Percentiles rank a stretch among this genome's conserved stretches.
Evolutionary conservation across 2,113 vertebrate species (phyloP).

Genomic region (Lipotes vexillifer): DNA sequence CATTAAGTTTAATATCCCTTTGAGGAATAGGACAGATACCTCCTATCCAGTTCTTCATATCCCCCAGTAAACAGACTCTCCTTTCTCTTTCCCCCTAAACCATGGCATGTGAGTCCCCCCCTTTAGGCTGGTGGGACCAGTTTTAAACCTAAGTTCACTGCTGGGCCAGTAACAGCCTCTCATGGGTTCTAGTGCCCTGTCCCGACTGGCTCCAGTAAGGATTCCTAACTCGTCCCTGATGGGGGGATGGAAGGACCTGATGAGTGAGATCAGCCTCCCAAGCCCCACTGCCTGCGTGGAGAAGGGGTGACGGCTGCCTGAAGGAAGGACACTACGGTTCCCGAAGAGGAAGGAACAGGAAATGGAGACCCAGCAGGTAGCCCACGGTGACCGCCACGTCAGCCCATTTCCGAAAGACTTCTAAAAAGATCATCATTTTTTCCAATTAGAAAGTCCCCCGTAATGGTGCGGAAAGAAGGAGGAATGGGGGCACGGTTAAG

Average conservation of each 20-base stretch:
- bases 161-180: not conserved
- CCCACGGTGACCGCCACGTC: not conserved
- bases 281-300: not conserved
- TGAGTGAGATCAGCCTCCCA: not conserved
- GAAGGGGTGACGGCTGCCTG: not conserved
- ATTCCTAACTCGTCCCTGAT: not conserved
- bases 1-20: not conserved
- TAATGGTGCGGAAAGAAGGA: not conserved
- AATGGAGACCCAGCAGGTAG: not conserved
- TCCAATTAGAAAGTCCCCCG: not conserved
- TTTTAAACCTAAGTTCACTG: not conserved
- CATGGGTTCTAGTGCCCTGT: not conserved
- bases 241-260: not conserved
- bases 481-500: not conserved
- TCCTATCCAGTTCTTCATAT: not conserved
- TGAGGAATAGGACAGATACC: not conserved
- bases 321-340: not conserved
- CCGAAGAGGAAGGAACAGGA: not conserved
- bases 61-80: not conserved
- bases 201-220: not conserved
- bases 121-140: not conserved
- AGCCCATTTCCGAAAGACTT: not conserved
- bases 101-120: not conserved
- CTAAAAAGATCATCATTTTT: not conserved
- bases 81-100: not conserved